A percentile compares a stretch with the other conserved stretches of the same genome.
Evolutionary conservation across 1,140 invertebrate genomes (phyloP).

Genomic region (Hestina assimilis): DNA sequence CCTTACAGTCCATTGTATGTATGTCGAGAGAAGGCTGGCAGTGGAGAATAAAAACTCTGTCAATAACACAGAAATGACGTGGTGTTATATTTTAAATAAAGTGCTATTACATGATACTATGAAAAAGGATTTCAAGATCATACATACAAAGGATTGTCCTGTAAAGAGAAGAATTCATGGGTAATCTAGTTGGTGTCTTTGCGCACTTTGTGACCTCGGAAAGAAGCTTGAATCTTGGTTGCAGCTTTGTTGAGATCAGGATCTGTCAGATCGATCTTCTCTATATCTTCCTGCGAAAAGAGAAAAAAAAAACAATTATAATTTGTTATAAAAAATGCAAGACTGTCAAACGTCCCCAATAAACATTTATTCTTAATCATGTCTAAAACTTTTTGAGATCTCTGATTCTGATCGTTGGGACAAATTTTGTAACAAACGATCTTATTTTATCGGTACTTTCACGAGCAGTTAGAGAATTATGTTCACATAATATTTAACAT

Average conservation of each 20-base stretch:
- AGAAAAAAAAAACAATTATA: not conserved
- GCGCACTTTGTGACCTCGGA: constrained; percentile 93
- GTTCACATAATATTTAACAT: too few species aligned
- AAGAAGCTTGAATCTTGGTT: constrained; percentile 95
- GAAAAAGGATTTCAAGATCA: constrained; percentile 21
- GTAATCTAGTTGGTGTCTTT: constrained; percentile 81
- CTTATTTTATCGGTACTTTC: too few species aligned
- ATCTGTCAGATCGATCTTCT: constrained; percentile 90
- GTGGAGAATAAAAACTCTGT: constrained; percentile 13
- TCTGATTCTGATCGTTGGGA: too few species aligned
- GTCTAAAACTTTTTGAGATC: too few species aligned
- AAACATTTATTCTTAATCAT: too few species aligned
- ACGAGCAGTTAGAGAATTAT: too few species aligned
- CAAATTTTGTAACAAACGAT: too few species aligned
- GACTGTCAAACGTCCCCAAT: too few species aligned
- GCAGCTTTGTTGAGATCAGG: constrained; percentile 94
- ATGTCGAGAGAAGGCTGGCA: constrained; percentile 27
- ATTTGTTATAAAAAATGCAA: not conserved
- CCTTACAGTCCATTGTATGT: constrained; percentile 31
- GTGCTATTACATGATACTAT: too few species aligned
- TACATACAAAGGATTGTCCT: constrained; percentile 46
- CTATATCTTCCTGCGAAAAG: constrained; percentile 80
- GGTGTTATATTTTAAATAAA: constrained; percentile 1
- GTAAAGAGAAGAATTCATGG: constrained; percentile 27
- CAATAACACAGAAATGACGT: not conserved